Percentiles rank a stretch among this genome's conserved stretches.
Conservation (phyloP, 2,113 vertebrate genomes). For the Aspiorhynchus laticeps region DNA sequence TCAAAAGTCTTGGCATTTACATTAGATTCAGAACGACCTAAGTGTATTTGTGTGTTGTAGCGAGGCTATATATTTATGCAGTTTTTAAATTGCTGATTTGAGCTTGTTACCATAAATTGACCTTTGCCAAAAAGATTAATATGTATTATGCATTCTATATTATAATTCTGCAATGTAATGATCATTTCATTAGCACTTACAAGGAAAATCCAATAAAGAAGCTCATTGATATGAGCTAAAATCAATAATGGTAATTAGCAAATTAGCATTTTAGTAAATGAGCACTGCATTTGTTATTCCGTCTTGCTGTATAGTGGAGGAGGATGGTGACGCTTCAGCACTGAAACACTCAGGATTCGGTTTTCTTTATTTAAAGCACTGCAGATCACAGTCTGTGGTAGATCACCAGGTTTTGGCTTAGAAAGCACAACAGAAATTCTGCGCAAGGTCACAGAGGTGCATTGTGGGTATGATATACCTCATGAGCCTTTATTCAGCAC, state of each 20-base stretch:
- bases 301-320: slow-evolving; percentile 24
- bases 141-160: not conserved
- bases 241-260: slow-evolving; percentile 26
- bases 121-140: not conserved
- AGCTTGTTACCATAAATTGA: not conserved
- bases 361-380: slow-evolving; percentile 12
- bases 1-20: not conserved
- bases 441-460: slow-evolving; percentile 8
- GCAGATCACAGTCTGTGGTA: slow-evolving; percentile 34
- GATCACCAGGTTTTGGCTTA: slow-evolving; percentile 24
- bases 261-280: not conserved
- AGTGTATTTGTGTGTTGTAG: not conserved
- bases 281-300: slow-evolving; percentile 27
- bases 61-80: not conserved
- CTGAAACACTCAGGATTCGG: slow-evolving; percentile 5
- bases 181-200: not conserved
- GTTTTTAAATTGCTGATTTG: slow-evolving; percentile 1
- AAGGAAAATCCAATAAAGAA: slow-evolving; percentile 3
- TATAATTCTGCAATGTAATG: not conserved
- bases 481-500: not conserved
- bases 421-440: slow-evolving; percentile 25
- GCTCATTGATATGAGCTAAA: not conserved
- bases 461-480: not conserved
- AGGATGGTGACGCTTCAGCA: not conserved
- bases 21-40: not conserved